These are phyloP conservation scores for Mungos mungo DNA, from an alignment of 2,113 vertebrate genomes.

Conservation along the genomic window DNA sequence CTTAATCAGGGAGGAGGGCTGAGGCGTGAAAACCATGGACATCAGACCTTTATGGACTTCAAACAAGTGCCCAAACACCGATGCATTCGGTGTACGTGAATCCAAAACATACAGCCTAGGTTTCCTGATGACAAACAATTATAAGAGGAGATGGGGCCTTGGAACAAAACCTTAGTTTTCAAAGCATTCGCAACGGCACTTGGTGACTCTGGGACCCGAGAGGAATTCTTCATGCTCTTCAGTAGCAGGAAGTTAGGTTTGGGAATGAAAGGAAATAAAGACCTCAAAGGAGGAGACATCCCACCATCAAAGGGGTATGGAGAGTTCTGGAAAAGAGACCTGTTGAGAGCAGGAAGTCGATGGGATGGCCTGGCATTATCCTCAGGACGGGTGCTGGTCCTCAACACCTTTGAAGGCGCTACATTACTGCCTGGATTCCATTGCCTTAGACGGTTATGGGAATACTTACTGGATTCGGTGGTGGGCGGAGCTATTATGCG, in stretches of 20 bases:
- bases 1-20: neutral
- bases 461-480: fast-evolving
- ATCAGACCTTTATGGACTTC: neutral
- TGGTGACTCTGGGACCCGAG: neutral
- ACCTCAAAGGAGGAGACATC: neutral
- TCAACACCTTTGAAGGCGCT: fast-evolving
- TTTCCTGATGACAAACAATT: neutral
- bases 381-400: fast-evolving
- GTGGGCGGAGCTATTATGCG: fast-evolving
- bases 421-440: fast-evolving
- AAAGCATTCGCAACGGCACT: neutral
- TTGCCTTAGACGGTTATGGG: no score
- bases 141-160: neutral
- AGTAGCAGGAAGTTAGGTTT: neutral
- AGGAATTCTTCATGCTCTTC: neutral
- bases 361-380: fast-evolving
- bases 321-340: neutral
- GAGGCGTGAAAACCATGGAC: neutral
- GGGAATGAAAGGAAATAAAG: neutral
- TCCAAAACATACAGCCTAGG: neutral
- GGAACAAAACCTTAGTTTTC: neutral
- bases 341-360: neutral
- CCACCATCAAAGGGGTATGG: neutral
- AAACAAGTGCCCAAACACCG: neutral
- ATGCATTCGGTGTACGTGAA: neutral